Evolutionary conservation across 2,888 invertebrate species (phyloP).

Genomic region (Norana najaformis): DNA sequence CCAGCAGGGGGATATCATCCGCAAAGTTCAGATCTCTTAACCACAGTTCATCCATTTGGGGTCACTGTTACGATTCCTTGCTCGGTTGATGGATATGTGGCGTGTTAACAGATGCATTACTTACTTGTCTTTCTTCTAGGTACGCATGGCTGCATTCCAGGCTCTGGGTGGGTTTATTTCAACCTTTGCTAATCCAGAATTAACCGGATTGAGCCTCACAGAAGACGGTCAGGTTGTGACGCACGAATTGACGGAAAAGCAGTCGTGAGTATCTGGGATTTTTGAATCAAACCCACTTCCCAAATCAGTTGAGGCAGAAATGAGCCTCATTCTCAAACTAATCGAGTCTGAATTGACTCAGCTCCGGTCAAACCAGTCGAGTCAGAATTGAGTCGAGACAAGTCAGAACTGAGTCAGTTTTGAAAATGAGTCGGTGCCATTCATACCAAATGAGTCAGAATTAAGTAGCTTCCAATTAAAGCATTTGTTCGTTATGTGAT

Average conservation of each 20-base stretch:
- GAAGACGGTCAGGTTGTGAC: slow-evolving; percentile 14
- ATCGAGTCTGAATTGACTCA: neutral
- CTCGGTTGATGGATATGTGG: no score
- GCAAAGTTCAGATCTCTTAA: no score
- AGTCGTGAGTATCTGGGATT: neutral
- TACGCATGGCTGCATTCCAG: slow-evolving; percentile 74
- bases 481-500: no score
- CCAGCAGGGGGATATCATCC: no score
- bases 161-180: slow-evolving; percentile 79
- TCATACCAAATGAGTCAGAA: no score
- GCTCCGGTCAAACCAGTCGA: neutral
- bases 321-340: neutral
- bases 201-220: slow-evolving; percentile 66
- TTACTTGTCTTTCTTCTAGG: slow-evolving; percentile 62
- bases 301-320: neutral
- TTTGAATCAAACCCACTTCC: neutral
- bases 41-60: no score
- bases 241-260: neutral
- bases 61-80: no score
- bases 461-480: no score
- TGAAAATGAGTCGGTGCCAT: neutral
- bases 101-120: no score
- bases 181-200: slow-evolving; percentile 74
- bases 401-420: neutral
- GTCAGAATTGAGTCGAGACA: neutral